Conservation (phyloP, 2,888 invertebrate species). For the Orthonychiurus folsomi region DNA sequence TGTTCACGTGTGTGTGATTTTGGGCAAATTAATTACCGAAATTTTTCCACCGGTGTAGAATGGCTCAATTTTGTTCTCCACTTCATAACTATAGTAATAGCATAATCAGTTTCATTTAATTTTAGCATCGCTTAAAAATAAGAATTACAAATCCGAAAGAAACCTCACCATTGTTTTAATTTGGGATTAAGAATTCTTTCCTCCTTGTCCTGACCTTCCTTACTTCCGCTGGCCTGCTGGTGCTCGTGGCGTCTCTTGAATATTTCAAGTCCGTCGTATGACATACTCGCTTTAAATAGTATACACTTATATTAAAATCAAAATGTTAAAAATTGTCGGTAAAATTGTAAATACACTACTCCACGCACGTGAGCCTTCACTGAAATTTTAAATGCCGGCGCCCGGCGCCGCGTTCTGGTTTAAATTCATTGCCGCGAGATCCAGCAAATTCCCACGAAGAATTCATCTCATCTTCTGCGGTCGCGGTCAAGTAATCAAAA, state of each 20-base stretch:
- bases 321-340: slow-evolving; percentile 23
- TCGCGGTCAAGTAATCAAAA: no score
- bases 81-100: slow-evolving; percentile 65
- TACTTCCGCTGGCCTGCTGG: neutral
- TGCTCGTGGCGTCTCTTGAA: neutral
- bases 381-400: no score
- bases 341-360: slow-evolving; percentile 18
- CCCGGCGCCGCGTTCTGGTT: no score
- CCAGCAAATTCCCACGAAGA: no score
- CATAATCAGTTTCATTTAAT: slow-evolving; percentile 22
- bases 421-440: no score
- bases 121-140: neutral
- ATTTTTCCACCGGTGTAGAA: slow-evolving; percentile 75
- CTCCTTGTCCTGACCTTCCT: slow-evolving; percentile 5
- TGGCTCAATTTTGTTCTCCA: slow-evolving; percentile 61
- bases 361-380: no score
- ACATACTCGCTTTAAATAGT: no score
- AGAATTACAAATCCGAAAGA: neutral
- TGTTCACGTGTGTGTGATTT: no score
- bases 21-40: slow-evolving; percentile 45
- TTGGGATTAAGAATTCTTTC: slow-evolving; percentile 33
- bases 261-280: slow-evolving; percentile 9
- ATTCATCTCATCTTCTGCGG: no score
- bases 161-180: slow-evolving; percentile 35
- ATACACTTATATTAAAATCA: no score